phyloP scores from a whole-genome alignment of 64 coral and sea anemone species.

The Cladopsammia gracilis region DNA sequence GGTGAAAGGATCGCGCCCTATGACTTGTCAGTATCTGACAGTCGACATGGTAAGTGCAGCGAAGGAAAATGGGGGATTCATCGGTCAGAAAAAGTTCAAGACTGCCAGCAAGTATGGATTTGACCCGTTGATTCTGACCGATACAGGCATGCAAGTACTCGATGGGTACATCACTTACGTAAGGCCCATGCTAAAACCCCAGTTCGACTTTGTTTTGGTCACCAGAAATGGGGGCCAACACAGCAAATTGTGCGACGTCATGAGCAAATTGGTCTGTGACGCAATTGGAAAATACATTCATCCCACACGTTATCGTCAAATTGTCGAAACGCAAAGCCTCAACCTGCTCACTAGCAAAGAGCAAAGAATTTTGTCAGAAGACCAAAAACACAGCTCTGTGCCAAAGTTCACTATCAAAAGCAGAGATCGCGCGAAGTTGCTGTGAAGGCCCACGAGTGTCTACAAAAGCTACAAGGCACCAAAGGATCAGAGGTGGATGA shows the following conservation, averaged over 20 bases:
- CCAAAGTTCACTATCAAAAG: slow-evolving; percentile 71
- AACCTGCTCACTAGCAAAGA: slow-evolving; percentile 5
- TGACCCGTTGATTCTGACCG: slow-evolving; percentile 18
- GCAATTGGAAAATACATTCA: slow-evolving; percentile 65
- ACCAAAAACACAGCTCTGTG: slow-evolving; percentile 75
- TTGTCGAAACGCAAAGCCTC: not conserved
- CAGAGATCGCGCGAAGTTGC: slow-evolving; percentile 58
- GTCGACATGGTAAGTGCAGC: slow-evolving; percentile 38
- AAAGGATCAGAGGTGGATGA: slow-evolving; percentile 33
- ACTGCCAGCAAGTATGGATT: slow-evolving; percentile 69
- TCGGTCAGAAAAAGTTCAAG: slow-evolving; percentile 65
- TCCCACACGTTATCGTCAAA: slow-evolving; percentile 71
- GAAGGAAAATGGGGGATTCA: slow-evolving; percentile 43
- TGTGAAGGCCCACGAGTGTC: slow-evolving; percentile 9
- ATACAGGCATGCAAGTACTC: not conserved
- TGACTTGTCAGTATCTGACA: slow-evolving; percentile 49
- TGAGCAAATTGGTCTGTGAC: slow-evolving; percentile 61
- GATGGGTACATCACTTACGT: too few relatives aligned
- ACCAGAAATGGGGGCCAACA: slow-evolving; percentile 64
- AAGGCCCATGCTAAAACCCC: not conserved
- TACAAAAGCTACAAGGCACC: slow-evolving; percentile 55
- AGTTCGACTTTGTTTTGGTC: slow-evolving; percentile 61
- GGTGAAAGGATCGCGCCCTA: not conserved
- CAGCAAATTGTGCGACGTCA: slow-evolving; percentile 28
- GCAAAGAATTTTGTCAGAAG: slow-evolving; percentile 46